These are phyloP conservation scores for Geococcyx californianus DNA, from an alignment of 2,113 vertebrate genomes.

Conservation along the genomic window DNA sequence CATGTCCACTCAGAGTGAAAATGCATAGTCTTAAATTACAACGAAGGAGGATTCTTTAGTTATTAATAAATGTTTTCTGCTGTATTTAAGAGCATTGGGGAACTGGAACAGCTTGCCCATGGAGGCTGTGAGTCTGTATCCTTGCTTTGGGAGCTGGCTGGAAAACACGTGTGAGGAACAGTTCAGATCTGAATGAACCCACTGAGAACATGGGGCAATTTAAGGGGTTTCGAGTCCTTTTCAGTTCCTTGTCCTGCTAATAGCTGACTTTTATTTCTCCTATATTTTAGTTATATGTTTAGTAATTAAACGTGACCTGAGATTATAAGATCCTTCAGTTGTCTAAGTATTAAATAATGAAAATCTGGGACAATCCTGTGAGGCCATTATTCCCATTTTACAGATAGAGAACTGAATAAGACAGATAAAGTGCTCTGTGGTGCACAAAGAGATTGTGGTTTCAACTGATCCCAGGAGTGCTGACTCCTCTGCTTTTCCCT, in stretches of 20 bases:
- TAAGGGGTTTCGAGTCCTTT: neutral
- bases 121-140: neutral
- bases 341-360: neutral
- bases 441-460: neutral
- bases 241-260: neutral
- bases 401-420: neutral
- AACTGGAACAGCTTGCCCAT: neutral
- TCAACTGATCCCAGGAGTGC: neutral
- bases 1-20: neutral
- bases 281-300: neutral
- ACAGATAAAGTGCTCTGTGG: neutral
- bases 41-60: neutral
- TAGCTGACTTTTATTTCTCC: neutral
- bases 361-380: neutral
- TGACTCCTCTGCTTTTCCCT: neutral
- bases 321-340: neutral
- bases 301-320: neutral
- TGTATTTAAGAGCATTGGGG: neutral
- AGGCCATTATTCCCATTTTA: neutral
- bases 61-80: neutral
- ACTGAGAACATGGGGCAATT: neutral
- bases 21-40: neutral
- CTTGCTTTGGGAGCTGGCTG: no score
- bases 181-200: rapidly evolving
- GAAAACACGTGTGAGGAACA: neutral